Evolutionary conservation across 1,140 invertebrate genomes (phyloP), one percentile per base, ranked within the genome.

Genomic region (Tetranychus cinnabarinus): DNA sequence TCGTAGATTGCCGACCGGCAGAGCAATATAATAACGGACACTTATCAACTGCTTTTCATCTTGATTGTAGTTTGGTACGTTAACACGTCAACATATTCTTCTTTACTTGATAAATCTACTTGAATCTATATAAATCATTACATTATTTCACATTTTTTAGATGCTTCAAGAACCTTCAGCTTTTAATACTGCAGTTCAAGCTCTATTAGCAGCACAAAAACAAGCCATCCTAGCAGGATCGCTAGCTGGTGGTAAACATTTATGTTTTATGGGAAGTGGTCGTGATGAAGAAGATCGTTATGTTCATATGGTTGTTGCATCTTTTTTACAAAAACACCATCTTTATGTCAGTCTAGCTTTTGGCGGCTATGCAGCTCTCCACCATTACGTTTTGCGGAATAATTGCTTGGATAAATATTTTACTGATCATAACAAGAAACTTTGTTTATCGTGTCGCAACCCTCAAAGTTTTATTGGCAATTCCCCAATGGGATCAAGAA

Each of bases 1-100:
- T 97, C 34, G 90, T 98, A 5, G 95, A 98, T 72, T 97, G 91
- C 73, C 77, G 93, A 67, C 88, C 92, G 15, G 83, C 89, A 1
- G 89, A 96, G 64, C 91, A 97, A 68, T 98, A 97, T 70, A 97
- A 96, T 76, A 82, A 83, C 64, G 93, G 93, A 1, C 91, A 97
- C 76, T 78, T 97, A 65, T 84, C 87, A 2, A 97, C 90, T 56
- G 92, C 95, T 50, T 97, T 97, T 77, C 93, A 97, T 75, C 77
- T 99, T 36, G 93, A 97, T 75, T 91, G 89, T 68, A 90, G 89
- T 74, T 76, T 97, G 68, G 82, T 84, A 71, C 71, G 73, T 71
- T 42, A 42, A 42, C 5, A 6, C 39, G 5, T 42, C 39, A 42
- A 5, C 10, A 42, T 42, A 6, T 42, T 42, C 31, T 2, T 23